Evolutionary conservation across 2,797 vertebrate species (phyloP), one percentile per base, ranked within the genome.

Genomic region (Hoplostethus mediterraneus): DNA sequence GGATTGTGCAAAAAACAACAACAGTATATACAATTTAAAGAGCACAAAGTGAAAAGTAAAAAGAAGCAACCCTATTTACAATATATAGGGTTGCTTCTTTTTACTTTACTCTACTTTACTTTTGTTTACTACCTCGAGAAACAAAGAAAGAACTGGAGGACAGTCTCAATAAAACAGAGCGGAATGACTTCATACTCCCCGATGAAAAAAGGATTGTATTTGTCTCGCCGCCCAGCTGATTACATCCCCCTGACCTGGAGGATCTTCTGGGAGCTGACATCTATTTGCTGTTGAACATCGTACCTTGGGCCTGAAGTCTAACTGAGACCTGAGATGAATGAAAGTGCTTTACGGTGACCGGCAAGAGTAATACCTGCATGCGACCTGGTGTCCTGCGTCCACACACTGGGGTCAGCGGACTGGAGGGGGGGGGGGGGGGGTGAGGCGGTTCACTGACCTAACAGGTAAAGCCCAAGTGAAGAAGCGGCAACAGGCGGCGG

Each of bases 251-350:
- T 14, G 36, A 70, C 70, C 73, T 51, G 31, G 12, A 17, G 25
- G 25, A 55, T 66, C 74, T 61, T 53, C 45, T 7, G 69, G 69
- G 69, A 79, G 75, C 73, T 54, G 30, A 77, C 42, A 33, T 75
- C 10, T 51, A 21, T 61, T 74, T 45, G 33, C 42, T 60, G 31
- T 63, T 42, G 10, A 12, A 42, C 40, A 12, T 11, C 4, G 40
- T 4, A 12, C 11, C 10, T 42, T 42, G 33, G 6, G 47, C 36
- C 52, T 48, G 44, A n/a, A 42, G 30, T 48, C 1, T 6, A 47
- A 55, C 52, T 70, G 42, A 64, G 77, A 75, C 69, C 38, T 47
- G 38, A 67, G 60, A 75, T 67, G 67, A 81, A 77, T 77, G 28
- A 70, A 44, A 44, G 44, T 21, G 21, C 60, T 47, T 13, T 2